phyloP scores from a whole-genome alignment of 2,888 invertebrate species.

The Pycnomerus fuliginosus region DNA sequence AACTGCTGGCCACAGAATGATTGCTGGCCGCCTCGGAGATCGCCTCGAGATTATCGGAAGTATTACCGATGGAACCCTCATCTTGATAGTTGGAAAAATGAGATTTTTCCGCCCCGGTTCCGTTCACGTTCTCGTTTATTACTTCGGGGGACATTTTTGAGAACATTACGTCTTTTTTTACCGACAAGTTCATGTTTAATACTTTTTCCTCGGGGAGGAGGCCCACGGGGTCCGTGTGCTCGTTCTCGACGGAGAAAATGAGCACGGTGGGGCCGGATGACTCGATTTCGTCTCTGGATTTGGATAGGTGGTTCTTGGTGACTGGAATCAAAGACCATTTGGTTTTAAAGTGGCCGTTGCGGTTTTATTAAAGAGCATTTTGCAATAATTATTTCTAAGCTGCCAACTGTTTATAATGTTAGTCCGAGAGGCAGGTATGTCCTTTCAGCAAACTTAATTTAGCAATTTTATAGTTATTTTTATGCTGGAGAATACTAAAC shows the following conservation, averaged over 20 bases:
- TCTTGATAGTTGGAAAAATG: slow-evolving; percentile 84
- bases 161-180: slow-evolving; percentile 33
- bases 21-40: slow-evolving; percentile 95
- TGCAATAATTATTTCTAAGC: too few species aligned
- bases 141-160: slow-evolving; percentile 17
- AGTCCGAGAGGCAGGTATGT: too few species aligned
- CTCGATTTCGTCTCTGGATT: slow-evolving; percentile 24
- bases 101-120: slow-evolving; percentile 29
- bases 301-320: slow-evolving; percentile 27
- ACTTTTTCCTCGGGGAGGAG: slow-evolving; percentile 63
- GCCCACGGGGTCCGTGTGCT: slow-evolving; percentile 49
- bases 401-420: too few species aligned
- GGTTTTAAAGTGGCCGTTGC: too few species aligned
- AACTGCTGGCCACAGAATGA: slow-evolving; percentile 88
- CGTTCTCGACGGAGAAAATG: slow-evolving; percentile 63
- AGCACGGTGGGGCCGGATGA: slow-evolving; percentile 55
- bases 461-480: too few species aligned
- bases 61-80: slow-evolving; percentile 88
- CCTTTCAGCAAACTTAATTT: too few species aligned
- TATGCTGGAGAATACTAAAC: too few species aligned
- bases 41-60: slow-evolving; percentile 91
- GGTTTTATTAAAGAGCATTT: too few species aligned
- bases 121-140: slow-evolving; percentile 11
- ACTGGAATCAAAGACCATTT: slow-evolving; percentile 27
- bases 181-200: slow-evolving; percentile 53